A percentile compares a stretch with the other conserved stretches of the same genome.
These are phyloP conservation scores for Sigmodon hispidus DNA, from an alignment of 2,113 vertebrate genomes.

Conservation along the genomic window DNA sequence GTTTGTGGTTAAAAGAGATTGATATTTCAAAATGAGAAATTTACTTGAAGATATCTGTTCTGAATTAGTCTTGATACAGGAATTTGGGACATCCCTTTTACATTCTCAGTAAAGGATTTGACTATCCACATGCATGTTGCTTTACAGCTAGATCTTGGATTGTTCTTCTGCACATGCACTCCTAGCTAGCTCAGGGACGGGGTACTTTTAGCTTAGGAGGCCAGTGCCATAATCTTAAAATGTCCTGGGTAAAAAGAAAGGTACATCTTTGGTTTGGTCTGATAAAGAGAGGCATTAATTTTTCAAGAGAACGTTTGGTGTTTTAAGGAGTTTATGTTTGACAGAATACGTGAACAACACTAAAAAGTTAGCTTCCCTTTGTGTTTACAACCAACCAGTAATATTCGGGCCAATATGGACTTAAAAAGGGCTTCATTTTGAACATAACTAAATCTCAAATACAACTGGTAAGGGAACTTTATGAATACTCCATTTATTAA, in stretches of 20 bases:
- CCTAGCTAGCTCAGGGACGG: not conserved
- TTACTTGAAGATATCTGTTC: conserved; percentile 5
- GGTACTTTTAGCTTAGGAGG: not conserved
- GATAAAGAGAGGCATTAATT: conserved; percentile 19
- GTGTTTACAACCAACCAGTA: conserved; percentile 34
- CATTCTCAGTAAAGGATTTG: conserved; percentile 27
- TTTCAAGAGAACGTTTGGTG: conserved; percentile 26
- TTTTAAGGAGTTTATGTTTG: conserved; percentile 22
- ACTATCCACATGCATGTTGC: not conserved
- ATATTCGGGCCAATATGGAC: conserved; percentile 80
- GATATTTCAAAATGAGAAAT: conserved; percentile 24
- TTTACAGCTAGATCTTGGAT: not conserved
- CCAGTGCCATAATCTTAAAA: conserved; percentile 12
- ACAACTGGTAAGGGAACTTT: conserved; percentile 67
- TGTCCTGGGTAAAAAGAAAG: conserved; percentile 56
- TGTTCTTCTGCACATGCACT: conserved; percentile 12
- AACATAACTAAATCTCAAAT: conserved; percentile 61
- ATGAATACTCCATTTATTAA: conserved; percentile 52
- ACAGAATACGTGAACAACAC: not conserved
- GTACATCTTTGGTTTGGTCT: conserved; percentile 30
- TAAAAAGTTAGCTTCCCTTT: not conserved
- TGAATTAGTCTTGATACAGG: conserved; percentile 13
- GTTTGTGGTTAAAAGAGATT: not conserved
- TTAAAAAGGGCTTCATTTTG: conserved; percentile 48
- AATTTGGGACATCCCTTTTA: conserved; percentile 3